Percentiles rank a stretch among this genome's conserved stretches.
phyloP scores from a whole-genome alignment of 1,140 invertebrate species.

The Sycobia sp. region DNA sequence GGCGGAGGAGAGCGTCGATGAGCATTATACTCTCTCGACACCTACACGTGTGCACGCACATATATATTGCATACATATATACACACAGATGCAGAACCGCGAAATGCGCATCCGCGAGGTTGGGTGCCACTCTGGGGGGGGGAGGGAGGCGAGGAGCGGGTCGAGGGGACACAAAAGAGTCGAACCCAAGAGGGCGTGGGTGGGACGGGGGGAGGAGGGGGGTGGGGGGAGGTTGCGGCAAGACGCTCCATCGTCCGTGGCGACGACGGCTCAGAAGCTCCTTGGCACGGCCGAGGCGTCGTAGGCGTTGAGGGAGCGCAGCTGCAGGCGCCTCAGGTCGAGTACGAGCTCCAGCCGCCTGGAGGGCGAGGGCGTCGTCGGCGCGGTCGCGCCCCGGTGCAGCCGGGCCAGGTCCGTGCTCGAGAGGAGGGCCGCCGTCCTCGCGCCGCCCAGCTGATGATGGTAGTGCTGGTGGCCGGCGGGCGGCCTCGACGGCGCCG shows the following conservation, averaged over 20 bases:
- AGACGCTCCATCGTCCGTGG: neutral
- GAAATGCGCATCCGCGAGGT: no score
- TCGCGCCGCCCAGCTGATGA: no score
- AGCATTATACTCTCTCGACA: no score
- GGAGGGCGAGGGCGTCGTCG: neutral
- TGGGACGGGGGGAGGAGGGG: neutral
- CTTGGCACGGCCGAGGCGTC: neutral
- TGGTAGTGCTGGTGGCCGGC: no score
- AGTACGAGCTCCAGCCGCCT: conserved; percentile 1
- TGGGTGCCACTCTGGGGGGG: neutral
- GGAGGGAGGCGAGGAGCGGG: neutral
- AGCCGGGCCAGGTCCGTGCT: no score
- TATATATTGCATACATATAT: no score
- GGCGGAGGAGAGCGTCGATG: no score
- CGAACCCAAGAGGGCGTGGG: no score
- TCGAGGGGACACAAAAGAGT: neutral
- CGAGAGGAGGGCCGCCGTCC: no score
- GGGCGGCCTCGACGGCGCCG: no score
- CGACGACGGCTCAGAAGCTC: neutral
- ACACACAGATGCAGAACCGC: no score
- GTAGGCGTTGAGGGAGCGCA: conserved; percentile 1
- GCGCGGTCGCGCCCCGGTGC: neutral
- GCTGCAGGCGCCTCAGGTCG: conserved; percentile 1
- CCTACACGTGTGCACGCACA: no score
- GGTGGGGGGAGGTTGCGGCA: neutral